Base-by-base conservation (phyloP, 2,888 invertebrate genomes). In the Tenodera sinensis region DNA sequence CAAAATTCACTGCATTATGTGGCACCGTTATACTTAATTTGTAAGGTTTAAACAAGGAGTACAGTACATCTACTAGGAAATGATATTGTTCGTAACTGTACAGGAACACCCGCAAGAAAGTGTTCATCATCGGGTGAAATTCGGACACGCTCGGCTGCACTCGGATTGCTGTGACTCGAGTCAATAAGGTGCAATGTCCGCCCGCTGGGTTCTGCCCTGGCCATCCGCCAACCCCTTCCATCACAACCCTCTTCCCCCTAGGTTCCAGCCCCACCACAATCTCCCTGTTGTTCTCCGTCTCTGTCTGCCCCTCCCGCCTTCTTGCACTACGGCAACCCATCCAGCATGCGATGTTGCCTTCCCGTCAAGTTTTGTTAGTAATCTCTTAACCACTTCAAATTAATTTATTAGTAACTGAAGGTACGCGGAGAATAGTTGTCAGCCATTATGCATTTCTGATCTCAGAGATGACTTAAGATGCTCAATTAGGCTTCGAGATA, bases 241-340 rank as follows among this genome's bases (percentile, higher is more conserved):
- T 89, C 94, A 95, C 95, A 95, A 95, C 95, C 95, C 95, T 95
- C 94, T 94, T 93, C 94, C 93, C 94, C 94, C 92, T 91, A 91
- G 91, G 90, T 92, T 90, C 90, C 89, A 90, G 88, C 90, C 90
- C 90, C 88, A 91, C 92, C 92, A 92, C 91, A 89, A 91, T 93
- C 91, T 92, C 92, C 92, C 92, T 93, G 54, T 54, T 20, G 54
- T 20, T 20, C 25, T 20, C 54, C 54, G 54, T 71, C 54, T 71
- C 20, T 71, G 54, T 71, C 95, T 95, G 94, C 94, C 93, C 94
- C 93, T 94, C 94, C 92, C 91, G 91, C 91, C 90, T 92, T 90
- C 90, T 88, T 90, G 88, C 90, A 89, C 91, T 90, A 88, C 86
- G 71, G 54, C 85, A 20, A 85, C 27, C 54, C 71, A 81, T 25